Conservation (phyloP, 2,797 vertebrate species). For the Okamejei kenojei region DNA sequence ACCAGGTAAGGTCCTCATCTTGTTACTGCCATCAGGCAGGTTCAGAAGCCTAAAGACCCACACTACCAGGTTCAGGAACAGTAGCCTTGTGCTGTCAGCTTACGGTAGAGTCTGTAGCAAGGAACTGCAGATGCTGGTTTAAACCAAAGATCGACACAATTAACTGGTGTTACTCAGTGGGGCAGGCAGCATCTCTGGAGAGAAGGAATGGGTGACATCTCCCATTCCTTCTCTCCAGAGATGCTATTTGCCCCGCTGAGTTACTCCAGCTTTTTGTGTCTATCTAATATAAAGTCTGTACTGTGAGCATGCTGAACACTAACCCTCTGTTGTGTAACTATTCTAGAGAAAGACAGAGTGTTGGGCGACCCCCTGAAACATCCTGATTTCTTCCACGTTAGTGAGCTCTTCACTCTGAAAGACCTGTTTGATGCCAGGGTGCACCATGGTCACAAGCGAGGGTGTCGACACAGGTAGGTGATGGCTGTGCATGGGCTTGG, state of each 20-base stretch:
- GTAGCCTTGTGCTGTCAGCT: background rate
- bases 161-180: too few relatives aligned
- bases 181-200: too few relatives aligned
- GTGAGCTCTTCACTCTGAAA: constrained; percentile 75
- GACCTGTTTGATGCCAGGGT: constrained; percentile 83
- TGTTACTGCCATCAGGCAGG: too few relatives aligned
- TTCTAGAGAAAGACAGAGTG: constrained; percentile 52
- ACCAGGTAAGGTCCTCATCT: too few relatives aligned
- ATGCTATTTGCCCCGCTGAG: too few relatives aligned
- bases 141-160: too few relatives aligned
- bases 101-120: background rate
- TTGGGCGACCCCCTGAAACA: constrained; percentile 64
- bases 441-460: constrained; percentile 87
- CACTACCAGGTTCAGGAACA: too few relatives aligned
- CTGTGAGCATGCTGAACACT: background rate
- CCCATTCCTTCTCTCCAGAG: too few relatives aligned
- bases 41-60: too few relatives aligned
- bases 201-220: too few relatives aligned
- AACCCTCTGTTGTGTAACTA: background rate
- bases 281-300: background rate
- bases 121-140: too few relatives aligned
- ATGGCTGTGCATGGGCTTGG: background rate
- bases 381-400: constrained; percentile 76
- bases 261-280: too few relatives aligned
- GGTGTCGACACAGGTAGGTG: constrained; percentile 78